phyloP scores from a whole-genome alignment of 92 coral and sea anemone genomes.

The Phenganax stokvisi region DNA sequence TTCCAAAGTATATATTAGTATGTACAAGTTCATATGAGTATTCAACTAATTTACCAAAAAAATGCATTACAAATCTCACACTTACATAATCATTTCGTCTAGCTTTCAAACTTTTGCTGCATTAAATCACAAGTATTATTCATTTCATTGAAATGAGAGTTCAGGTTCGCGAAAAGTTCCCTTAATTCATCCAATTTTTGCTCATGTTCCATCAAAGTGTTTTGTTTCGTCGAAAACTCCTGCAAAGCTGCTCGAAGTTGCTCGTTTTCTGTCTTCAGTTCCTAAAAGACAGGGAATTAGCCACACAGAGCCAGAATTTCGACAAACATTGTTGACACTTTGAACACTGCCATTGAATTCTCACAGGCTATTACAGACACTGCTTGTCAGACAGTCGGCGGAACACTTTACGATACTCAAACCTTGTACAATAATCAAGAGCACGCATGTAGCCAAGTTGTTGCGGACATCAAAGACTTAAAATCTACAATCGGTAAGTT shows the following conservation, averaged over 20 bases:
- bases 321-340: too few species aligned
- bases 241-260: slow-evolving; percentile 46
- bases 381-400: background rate
- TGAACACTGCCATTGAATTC: too few species aligned
- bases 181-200: slow-evolving; percentile 46
- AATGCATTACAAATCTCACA: background rate
- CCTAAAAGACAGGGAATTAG: slow-evolving; percentile 34
- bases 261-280: slow-evolving; percentile 53
- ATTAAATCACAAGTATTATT: slow-evolving; percentile 56
- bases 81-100: slow-evolving; percentile 45
- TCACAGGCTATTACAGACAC: background rate
- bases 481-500: background rate
- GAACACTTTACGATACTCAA: background rate
- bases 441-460: background rate
- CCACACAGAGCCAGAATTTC: too few species aligned
- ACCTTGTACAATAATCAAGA: background rate
- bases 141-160: slow-evolving; percentile 59
- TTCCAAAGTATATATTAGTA: background rate
- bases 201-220: slow-evolving; percentile 31
- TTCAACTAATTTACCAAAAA: background rate
- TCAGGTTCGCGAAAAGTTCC: slow-evolving; percentile 49
- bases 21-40: background rate
- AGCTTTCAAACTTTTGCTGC: slow-evolving; percentile 54
- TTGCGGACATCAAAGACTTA: background rate
- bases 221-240: slow-evolving; percentile 41